Base-by-base conservation (phyloP, 1,140 invertebrate genomes). In the Hirudo medicinalis region DNA sequence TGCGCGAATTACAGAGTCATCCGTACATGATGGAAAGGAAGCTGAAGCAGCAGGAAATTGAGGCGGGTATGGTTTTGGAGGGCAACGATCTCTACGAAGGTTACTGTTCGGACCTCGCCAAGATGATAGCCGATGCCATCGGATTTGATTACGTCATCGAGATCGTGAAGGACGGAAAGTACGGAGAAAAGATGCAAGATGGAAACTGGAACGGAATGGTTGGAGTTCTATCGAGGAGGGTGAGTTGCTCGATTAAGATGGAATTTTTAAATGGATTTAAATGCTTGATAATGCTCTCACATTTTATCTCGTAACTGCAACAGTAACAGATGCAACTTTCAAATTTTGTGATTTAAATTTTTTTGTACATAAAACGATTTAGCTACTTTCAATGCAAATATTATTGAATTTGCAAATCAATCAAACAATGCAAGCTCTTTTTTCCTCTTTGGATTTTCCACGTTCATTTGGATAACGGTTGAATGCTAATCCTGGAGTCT, bases 131-230 rank as follows among this genome's bases (percentile, higher is more conserved):
- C 19, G 27, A 22, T 20, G 54, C 79, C 15, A 60, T 70, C 6
- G 92, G 25, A 20, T 97, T 97, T 83, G 89, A 94, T 75, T 97
- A 94, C 80, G 86, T 86, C 60, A 90, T 98, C 68, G 86, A 89
- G 70, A 82, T 95, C 32, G 93, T 96, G 0, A 89, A 91, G 0
- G 94, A 97, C 81, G 88, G 90, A 76, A 90, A 91, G 86, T 98
- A 97, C 78, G 95, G 95, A 0, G 91, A 54, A 20, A 49, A 69
- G 19, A 72, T 80, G 70, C 74, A 72, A 27, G 94, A 91, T 3
- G 91, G 92, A 70, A 87, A 91, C 75, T 98, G 94, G 95, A 95
- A 97, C 78, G 95, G 95, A 67, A 92, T 98, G 89, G 89, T 98
- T 66, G 95, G 94, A 43, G 94, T 97, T 83, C 85, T 98, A 68